phyloP scores from a whole-genome alignment of 2,113 vertebrate genomes.

The Thamnophis sirtalis region DNA sequence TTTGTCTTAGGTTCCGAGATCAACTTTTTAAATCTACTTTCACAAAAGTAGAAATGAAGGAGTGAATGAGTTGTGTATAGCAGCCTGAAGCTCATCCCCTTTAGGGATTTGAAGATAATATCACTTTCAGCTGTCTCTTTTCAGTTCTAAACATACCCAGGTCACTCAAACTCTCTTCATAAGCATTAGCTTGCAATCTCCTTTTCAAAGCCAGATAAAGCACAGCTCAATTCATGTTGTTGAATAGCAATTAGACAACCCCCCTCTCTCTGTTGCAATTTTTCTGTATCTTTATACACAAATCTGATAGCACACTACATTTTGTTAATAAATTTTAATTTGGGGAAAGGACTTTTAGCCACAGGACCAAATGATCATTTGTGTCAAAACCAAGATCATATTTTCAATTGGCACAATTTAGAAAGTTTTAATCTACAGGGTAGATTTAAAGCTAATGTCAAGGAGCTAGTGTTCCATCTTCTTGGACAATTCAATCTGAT shows the following conservation, averaged over 20 bases:
- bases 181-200: neutral
- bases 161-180: neutral
- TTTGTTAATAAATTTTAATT: neutral
- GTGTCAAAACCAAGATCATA: neutral
- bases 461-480: neutral
- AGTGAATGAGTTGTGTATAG: neutral
- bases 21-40: neutral
- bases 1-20: neutral
- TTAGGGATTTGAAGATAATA: neutral
- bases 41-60: neutral
- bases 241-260: neutral
- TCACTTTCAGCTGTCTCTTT: neutral
- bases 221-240: neutral
- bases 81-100: neutral
- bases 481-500: neutral
- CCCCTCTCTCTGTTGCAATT: neutral
- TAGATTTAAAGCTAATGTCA: neutral
- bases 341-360: neutral
- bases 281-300: neutral
- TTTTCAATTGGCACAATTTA: neutral
- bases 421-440: neutral
- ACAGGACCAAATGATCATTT: neutral
- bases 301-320: neutral
- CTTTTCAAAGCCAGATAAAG: neutral
- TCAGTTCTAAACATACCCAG: neutral